phyloP scores from a whole-genome alignment of 1,140 invertebrate genomes.

The Homalodisca vitripennis region DNA sequence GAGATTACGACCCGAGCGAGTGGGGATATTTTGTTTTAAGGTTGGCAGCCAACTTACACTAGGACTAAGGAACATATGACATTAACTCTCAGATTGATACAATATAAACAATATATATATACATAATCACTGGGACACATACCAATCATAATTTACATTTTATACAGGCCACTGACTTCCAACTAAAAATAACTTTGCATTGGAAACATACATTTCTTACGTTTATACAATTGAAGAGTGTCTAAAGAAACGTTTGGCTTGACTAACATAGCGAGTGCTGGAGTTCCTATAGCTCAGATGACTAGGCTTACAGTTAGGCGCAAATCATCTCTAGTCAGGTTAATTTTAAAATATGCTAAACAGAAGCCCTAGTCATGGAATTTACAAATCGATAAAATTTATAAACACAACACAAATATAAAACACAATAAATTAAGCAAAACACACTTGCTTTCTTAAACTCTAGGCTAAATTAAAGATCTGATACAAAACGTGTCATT shows the following conservation, averaged over 20 bases:
- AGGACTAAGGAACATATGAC: conserved; percentile 24
- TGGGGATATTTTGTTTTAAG: conserved; percentile 9
- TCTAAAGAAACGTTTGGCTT: conserved; percentile 4
- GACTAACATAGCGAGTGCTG: conserved; percentile 21
- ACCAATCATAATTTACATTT: background rate
- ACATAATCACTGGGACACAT: conserved; percentile 10
- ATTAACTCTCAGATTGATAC: conserved; percentile 2
- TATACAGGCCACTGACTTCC: conserved; percentile 15
- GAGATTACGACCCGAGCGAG: too few species aligned
- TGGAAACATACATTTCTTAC: background rate
- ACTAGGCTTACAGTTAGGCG: conserved; percentile 3
- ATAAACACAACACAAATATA: background rate
- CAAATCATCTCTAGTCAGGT: background rate
- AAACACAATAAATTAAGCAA: background rate
- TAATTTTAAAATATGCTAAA: background rate
- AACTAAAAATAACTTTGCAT: background rate
- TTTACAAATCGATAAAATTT: background rate
- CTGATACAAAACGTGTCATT: too few species aligned
- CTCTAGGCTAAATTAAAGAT: too few species aligned
- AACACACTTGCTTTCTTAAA: too few species aligned
- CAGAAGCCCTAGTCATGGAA: conserved; percentile 10
- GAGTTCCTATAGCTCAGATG: conserved; percentile 14
- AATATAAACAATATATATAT: conserved; percentile 15
- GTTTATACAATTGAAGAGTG: conserved; percentile 6
- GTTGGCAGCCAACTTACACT: conserved; percentile 10